Evolutionary conservation across 2,797 vertebrate species (phyloP), one percentile per base, ranked within the genome.

Genomic region (Chaetophractus vellerosus): DNA sequence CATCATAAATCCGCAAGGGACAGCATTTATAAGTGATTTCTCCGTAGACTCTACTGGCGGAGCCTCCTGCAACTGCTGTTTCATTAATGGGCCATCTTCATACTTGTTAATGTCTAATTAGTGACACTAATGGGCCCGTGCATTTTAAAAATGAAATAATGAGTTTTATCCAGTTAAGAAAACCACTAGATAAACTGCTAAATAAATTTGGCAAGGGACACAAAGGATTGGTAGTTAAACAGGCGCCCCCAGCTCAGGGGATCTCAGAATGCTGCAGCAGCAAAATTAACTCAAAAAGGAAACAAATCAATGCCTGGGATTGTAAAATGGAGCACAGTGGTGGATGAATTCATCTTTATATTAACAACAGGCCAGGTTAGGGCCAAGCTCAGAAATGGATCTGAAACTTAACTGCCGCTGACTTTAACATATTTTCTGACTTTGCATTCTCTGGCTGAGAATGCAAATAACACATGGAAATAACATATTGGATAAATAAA

Each of bases 1-100:
- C 94, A 69, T 71, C 96, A 85, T 96, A 97, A 95, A 97, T 98
- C 98, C 97, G 85, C 8, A 0, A 61, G 9, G 92, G 98, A 95
- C 84, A 80, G 96, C 76, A 14, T 97, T 97, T 89, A 36, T 94
- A 97, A 96, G 96, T 61, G 95, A 97, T 90, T 95, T 76, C 75
- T 97, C 87, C 81, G 75, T 63, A 93, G 96, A 75, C 52, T 94
- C 45, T 26, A 96, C 96, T 55, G 69, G 94, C 31, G 74, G 82
- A 97, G 96, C 96, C 94, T 97, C 97, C 93, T 96, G 94, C 97
- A 98, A 88, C 95, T 95, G 96, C 98, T 97, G 97, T 90, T 98
- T 97, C 98, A 97, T 98, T 98, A 98, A 98, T 97, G 98, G 98
- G 96, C 97, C 98, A 98, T 98, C 98, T 97, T 98, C 98, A 96